A percentile compares a stretch with the other conserved stretches of the same genome.
Evolutionary conservation across 64 coral and sea anemone species (phyloP).

Genomic region (Dendronephthya gigantea): DNA sequence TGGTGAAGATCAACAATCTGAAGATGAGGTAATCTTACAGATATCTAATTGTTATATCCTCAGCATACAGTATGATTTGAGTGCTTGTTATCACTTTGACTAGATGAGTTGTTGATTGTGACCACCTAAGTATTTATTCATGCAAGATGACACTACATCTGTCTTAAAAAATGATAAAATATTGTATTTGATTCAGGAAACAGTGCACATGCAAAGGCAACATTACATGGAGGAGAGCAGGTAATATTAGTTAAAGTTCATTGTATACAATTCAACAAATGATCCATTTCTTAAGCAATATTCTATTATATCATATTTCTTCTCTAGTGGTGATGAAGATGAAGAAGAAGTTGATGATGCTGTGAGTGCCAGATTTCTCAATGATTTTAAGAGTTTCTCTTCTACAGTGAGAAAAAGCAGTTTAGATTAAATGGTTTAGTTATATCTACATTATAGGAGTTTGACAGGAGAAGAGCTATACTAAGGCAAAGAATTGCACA

Average conservation of each 20-base stretch:
- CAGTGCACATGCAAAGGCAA: not conserved
- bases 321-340: constrained; percentile 61
- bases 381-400: no score
- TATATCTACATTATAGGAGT: constrained; percentile 25
- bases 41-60: not conserved
- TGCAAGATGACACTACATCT: no score
- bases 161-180: no score
- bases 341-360: constrained; percentile 92
- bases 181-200: not conserved
- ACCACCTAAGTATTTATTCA: no score
- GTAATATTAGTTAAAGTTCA: not conserved
- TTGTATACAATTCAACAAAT: no score
- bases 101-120: no score
- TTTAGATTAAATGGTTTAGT: not conserved
- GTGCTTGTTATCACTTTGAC: no score
- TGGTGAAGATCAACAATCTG: constrained; percentile 5
- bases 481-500: constrained; percentile 52
- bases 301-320: not conserved
- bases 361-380: no score
- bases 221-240: constrained; percentile 10
- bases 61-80: not conserved
- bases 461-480: constrained; percentile 69
- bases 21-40: constrained; percentile 7
- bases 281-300: no score
- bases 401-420: no score